phyloP scores from a whole-genome alignment of 2,113 vertebrate species.

The Oplegnathus fasciatus region DNA sequence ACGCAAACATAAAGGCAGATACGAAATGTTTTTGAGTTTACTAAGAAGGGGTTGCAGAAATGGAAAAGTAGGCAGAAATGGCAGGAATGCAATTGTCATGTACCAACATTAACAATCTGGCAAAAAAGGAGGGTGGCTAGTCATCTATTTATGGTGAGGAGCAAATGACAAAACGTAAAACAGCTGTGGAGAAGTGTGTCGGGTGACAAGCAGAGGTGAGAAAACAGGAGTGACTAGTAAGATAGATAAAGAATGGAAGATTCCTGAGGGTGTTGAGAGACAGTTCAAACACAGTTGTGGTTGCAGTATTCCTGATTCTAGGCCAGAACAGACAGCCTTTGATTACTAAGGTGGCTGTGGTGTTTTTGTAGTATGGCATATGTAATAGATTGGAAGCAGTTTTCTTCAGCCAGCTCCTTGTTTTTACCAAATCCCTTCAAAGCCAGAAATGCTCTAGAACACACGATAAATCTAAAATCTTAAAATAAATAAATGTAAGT shows the following conservation, averaged over 20 bases:
- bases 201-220: neutral
- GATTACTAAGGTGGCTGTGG: neutral
- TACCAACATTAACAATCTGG: neutral
- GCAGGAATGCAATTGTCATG: neutral
- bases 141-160: neutral
- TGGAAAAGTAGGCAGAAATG: neutral
- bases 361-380: neutral
- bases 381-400: neutral
- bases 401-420: neutral
- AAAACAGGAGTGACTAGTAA: neutral
- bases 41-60: neutral
- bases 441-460: neutral
- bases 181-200: neutral
- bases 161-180: neutral
- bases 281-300: neutral
- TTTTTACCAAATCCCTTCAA: neutral
- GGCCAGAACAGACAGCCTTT: neutral
- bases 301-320: neutral
- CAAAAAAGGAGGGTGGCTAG: neutral
- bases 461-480: neutral
- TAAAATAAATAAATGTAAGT: neutral
- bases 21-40: neutral
- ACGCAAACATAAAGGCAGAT: slow-evolving; percentile 7
- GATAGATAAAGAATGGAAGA: neutral
- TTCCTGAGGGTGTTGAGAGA: neutral